phyloP scores from a whole-genome alignment of 2,888 invertebrate species.

The Drosophila atripex region DNA sequence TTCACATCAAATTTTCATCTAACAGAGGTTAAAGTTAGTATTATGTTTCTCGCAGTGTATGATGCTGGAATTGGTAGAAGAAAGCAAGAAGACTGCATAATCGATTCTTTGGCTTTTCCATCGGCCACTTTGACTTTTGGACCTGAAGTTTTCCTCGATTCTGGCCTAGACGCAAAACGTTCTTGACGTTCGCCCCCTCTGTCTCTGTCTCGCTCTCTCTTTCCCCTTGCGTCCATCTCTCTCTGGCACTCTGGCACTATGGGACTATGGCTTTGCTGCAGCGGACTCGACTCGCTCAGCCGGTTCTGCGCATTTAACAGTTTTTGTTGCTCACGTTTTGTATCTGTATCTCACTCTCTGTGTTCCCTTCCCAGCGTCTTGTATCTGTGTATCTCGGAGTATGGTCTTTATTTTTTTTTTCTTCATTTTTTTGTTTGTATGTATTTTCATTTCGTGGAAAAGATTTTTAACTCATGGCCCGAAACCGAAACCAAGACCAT shows the following conservation, averaged over 20 bases:
- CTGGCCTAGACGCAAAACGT: conserved; percentile 49
- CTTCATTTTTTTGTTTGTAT: conserved; percentile 44
- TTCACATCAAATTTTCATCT: too few relatives aligned
- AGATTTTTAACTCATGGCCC: conserved; percentile 75
- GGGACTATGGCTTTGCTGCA: conserved; percentile 26
- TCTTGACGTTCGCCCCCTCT: conserved; percentile 30
- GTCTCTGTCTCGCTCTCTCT: background rate
- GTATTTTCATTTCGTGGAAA: conserved; percentile 78
- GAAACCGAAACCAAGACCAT: conserved; percentile 64
- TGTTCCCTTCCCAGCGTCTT: conserved; percentile 12
- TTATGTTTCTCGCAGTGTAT: background rate
- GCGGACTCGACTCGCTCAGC: conserved; percentile 72
- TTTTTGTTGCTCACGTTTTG: conserved; percentile 65
- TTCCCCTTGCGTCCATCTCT: conserved; percentile 14
- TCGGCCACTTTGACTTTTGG: conserved; percentile 37
- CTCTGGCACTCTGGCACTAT: conserved; percentile 3
- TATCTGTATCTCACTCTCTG: conserved; percentile 29
- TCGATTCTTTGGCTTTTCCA: conserved; percentile 70
- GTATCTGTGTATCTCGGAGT: conserved; percentile 18
- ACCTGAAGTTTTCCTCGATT: conserved; percentile 33
- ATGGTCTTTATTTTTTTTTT: background rate
- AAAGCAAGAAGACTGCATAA: conserved; percentile 60
- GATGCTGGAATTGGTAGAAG: background rate
- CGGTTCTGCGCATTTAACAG: conserved; percentile 71
- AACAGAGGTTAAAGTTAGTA: too few relatives aligned